Evolutionary conservation across 2,113 vertebrate species (phyloP).

Genomic region (Pelobates fuscus): DNA sequence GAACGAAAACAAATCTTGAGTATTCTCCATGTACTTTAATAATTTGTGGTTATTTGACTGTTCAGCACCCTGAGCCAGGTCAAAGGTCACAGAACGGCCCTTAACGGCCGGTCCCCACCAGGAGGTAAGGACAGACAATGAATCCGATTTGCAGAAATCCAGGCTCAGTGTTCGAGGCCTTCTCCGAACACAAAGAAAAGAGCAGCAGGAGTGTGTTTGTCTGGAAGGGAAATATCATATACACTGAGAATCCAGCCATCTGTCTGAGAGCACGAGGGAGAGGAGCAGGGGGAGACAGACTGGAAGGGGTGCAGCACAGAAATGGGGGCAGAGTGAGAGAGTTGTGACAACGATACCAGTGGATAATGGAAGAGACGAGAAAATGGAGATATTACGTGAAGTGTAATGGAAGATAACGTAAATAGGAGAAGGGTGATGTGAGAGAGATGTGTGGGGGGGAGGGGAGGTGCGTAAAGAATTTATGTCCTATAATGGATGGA

Average conservation of each 20-base stretch:
- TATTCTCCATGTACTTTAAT: no score
- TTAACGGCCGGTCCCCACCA: background rate
- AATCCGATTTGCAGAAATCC: background rate
- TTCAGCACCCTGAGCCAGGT: constrained; percentile 10
- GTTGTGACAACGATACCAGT: background rate
- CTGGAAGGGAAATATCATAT: constrained; percentile 26
- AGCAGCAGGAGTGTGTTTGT: constrained; percentile 23
- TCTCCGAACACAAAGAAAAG: constrained; percentile 15
- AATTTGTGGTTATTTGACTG: background rate
- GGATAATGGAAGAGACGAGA: background rate
- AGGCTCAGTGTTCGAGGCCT: background rate
- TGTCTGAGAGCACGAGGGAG: constrained; percentile 9
- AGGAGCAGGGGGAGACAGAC: background rate
- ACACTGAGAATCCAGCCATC: constrained; percentile 37
- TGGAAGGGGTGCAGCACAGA: background rate
- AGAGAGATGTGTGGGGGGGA: background rate
- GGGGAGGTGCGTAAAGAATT: background rate
- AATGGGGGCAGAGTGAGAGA: background rate
- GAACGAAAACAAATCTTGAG: no score
- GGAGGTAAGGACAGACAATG: no score
- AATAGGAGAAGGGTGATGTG: background rate
- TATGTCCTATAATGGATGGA: background rate
- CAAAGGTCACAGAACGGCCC: background rate
- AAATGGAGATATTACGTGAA: no score
- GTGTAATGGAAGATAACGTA: no score